These are phyloP conservation scores for Caiman crocodilus DNA, from an alignment of 2,797 vertebrate species.

Conservation along the genomic window DNA sequence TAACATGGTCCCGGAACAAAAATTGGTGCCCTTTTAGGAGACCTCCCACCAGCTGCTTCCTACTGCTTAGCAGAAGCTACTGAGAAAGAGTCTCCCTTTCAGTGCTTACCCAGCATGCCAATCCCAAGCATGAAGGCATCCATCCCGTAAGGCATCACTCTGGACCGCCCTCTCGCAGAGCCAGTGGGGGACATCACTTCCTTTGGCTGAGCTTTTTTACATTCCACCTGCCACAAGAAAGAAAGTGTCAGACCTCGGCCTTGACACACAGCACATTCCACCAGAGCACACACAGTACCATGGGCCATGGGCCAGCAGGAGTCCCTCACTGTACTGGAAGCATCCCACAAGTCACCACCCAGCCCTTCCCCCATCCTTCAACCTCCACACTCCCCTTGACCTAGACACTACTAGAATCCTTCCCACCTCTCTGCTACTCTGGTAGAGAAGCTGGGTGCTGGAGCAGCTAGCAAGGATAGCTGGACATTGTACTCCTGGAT, in stretches of 20 bases:
- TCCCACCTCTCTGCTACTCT: background rate
- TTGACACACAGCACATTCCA: background rate
- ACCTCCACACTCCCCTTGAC: background rate
- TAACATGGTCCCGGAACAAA: background rate
- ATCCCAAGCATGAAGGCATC: conserved; percentile 99
- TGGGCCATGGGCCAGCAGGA: background rate
- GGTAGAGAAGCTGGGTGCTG: background rate
- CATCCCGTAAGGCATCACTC: conserved; percentile 99
- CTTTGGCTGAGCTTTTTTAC: conserved; percentile 99
- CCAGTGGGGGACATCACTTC: conserved; percentile 99
- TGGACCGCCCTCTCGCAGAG: conserved; percentile 94
- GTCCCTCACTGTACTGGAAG: accelerated
- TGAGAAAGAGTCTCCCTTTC: background rate
- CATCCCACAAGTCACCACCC: accelerated
- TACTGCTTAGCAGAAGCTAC: conserved; percentile 31
- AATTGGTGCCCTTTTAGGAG: background rate
- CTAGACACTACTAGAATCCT: background rate
- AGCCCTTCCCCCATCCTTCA: accelerated
- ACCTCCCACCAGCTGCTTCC: conserved; percentile 41
- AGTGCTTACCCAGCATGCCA: conserved; percentile 96
- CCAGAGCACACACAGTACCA: background rate
- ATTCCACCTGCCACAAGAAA: conserved; percentile 91
- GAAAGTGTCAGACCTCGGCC: background rate
- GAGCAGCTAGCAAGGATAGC: background rate
- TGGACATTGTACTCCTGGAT: background rate